A percentile compares a stretch with the other conserved stretches of the same genome.
These are phyloP conservation scores for Nannobrachium achirus DNA, from an alignment of 2,113 vertebrate species.

Conservation along the genomic window DNA sequence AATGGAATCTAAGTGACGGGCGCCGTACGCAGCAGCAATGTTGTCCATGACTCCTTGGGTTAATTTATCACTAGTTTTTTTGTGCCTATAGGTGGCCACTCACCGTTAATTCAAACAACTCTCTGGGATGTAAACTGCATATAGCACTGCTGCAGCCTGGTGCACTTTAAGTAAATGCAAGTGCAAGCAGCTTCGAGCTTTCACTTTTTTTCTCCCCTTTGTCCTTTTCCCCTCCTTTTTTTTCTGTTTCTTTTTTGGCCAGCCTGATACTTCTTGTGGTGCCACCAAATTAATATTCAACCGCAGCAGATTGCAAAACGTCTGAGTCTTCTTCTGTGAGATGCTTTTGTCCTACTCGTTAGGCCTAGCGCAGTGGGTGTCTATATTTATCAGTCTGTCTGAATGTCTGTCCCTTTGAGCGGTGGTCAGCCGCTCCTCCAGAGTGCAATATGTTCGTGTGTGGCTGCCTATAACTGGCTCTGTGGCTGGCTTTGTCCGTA, in stretches of 20 bases:
- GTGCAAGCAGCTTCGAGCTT: conserved; percentile 33
- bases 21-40: conserved; percentile 49
- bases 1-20: conserved; percentile 72
- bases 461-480: no score
- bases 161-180: conserved; percentile 49
- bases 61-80: conserved; percentile 67
- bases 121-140: conserved; percentile 52
- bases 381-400: no score
- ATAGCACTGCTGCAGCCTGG: conserved; percentile 31
- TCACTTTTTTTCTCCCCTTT: neutral
- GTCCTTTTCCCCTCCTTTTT: no score
- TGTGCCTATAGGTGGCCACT: conserved; percentile 47
- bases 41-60: conserved; percentile 41
- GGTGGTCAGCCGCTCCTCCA: no score
- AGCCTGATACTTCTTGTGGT: conserved; percentile 16
- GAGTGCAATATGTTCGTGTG: no score
- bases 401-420: no score
- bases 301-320: conserved; percentile 13
- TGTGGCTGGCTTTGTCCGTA: no score
- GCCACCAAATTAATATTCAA: conserved; percentile 27
- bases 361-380: no score
- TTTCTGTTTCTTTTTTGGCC: conserved; percentile 8
- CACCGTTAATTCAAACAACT: conserved; percentile 59
- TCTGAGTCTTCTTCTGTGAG: conserved; percentile 4
- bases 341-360: no score